phyloP scores from a whole-genome alignment of 2,888 invertebrate species.

The Acanthosepion pharaonis region DNA sequence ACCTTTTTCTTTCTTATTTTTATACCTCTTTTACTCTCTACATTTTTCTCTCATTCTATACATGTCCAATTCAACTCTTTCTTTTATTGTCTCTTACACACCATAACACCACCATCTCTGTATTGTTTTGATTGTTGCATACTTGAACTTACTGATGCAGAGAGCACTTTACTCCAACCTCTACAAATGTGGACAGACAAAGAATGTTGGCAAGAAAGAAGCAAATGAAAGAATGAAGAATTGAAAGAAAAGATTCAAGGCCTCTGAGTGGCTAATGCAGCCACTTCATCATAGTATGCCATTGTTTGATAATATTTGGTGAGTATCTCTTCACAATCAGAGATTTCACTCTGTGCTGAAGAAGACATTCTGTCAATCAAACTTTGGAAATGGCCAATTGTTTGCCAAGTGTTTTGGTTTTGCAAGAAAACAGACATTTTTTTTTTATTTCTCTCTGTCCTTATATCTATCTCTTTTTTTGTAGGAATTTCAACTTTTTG shows the following conservation, averaged over 20 bases:
- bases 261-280: neutral
- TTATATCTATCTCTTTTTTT: no score
- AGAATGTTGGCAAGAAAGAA: neutral
- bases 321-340: neutral
- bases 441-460: neutral
- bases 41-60: neutral
- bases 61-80: neutral
- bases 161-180: neutral
- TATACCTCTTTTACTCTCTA: no score
- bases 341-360: neutral
- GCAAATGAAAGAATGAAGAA: neutral
- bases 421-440: neutral
- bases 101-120: neutral
- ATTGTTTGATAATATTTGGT: slow-evolving; percentile 17
- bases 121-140: neutral
- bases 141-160: slow-evolving; percentile 18
- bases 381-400: neutral
- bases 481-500: no score
- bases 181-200: neutral
- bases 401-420: neutral
- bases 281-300: neutral
- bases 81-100: neutral
- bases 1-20: no score
- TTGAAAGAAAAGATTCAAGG: neutral
- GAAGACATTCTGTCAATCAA: slow-evolving; percentile 7